These are phyloP conservation scores for Meriones psammophilus DNA, from an alignment of 2,797 vertebrate species.

Conservation along the genomic window DNA sequence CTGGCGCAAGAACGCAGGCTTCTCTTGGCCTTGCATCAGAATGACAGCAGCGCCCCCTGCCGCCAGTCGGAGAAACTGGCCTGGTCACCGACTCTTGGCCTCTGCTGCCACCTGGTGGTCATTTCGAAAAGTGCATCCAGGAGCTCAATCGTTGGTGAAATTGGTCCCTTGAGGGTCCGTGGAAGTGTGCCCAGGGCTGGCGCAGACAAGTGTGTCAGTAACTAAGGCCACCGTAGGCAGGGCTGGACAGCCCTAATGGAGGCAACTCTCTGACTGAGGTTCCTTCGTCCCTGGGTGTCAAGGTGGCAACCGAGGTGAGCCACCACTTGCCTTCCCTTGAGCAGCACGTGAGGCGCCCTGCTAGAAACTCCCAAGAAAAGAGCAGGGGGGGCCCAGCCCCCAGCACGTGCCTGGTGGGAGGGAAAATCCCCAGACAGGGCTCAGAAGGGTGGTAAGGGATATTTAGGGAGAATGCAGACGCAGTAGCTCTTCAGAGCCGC, in stretches of 20 bases:
- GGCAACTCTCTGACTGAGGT: background rate
- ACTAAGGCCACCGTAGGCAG: background rate
- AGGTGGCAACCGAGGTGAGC: background rate
- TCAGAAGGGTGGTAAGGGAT: background rate
- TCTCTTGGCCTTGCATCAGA: background rate
- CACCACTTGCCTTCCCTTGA: background rate
- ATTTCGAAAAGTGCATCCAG: accelerated
- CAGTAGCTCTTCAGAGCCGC: accelerated
- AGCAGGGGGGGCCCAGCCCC: background rate
- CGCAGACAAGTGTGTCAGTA: background rate
- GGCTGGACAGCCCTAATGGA: background rate
- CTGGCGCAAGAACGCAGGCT: background rate
- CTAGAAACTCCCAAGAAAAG: background rate
- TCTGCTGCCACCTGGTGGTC: conserved; percentile 70
- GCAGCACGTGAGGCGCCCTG: accelerated
- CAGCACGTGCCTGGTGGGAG: background rate
- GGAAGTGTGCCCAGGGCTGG: accelerated
- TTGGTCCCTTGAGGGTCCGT: too few relatives aligned
- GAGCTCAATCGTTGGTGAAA: accelerated
- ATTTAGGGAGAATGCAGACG: background rate
- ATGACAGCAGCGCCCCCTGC: conserved; percentile 58
- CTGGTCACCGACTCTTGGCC: background rate
- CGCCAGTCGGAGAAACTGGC: accelerated
- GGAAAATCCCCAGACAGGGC: background rate
- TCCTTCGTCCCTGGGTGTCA: background rate